phyloP scores from a whole-genome alignment of 2,113 vertebrate species.

The Ia io region DNA sequence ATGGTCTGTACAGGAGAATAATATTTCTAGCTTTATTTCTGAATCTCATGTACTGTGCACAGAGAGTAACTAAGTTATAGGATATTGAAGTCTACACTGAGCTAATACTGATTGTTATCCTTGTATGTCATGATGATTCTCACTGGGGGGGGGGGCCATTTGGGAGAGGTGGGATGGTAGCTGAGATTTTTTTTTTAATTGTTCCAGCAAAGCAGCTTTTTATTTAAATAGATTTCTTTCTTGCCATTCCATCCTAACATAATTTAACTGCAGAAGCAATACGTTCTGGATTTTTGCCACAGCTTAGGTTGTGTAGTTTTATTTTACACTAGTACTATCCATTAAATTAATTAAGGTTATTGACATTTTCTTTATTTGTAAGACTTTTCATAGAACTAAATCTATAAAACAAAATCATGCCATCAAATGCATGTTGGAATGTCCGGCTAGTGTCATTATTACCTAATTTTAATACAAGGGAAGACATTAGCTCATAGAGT shows the following conservation, averaged over 20 bases:
- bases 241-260: background rate
- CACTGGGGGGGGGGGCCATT: no score
- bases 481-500: background rate
- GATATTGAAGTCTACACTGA: background rate
- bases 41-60: background rate
- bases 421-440: background rate
- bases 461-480: background rate
- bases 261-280: background rate
- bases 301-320: background rate
- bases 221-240: background rate
- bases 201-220: background rate
- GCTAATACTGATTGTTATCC: background rate
- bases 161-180: fast-evolving
- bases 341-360: background rate
- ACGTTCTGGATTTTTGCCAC: background rate
- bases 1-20: background rate
- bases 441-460: background rate
- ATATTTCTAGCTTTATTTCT: slow-evolving; percentile 23
- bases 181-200: background rate
- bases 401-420: background rate
- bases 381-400: background rate
- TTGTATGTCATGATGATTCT: background rate
- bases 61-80: background rate
- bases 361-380: background rate
- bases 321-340: background rate